phyloP scores from a whole-genome alignment of 2,797 vertebrate genomes.

The Calcarius lapponicus region DNA sequence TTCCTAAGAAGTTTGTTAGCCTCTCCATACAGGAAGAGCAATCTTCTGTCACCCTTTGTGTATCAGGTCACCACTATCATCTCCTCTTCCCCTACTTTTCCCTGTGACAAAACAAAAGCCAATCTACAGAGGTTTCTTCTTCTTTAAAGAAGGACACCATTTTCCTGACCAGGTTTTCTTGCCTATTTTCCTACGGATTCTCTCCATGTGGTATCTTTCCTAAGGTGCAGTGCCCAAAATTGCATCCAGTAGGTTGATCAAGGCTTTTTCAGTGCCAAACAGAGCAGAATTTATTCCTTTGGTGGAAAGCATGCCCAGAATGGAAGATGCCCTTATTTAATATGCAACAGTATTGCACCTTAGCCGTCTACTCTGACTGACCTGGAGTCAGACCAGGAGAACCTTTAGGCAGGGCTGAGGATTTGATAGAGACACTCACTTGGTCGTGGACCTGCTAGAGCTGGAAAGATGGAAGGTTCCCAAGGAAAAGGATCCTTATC shows the following conservation, averaged over 20 bases:
- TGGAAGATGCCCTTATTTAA: neutral
- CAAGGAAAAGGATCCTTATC: neutral
- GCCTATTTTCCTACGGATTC: neutral
- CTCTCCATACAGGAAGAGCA: neutral
- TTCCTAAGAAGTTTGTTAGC: neutral
- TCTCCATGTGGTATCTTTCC: neutral
- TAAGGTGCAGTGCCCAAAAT: neutral
- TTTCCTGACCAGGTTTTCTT: neutral
- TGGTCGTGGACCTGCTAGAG: rapidly evolving
- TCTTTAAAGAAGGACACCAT: neutral
- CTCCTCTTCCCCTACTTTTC: neutral
- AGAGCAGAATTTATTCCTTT: neutral
- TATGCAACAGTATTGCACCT: rapidly evolving
- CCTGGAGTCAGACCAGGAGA: neutral
- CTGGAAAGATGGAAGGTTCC: neutral
- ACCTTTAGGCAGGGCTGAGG: too few species aligned
- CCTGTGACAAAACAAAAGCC: neutral
- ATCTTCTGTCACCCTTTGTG: neutral
- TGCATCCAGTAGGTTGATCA: neutral
- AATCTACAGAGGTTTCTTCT: neutral
- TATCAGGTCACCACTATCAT: neutral
- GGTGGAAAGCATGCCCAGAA: neutral
- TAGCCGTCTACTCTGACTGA: too few species aligned
- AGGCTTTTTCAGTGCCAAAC: neutral
- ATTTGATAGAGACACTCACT: neutral